Percentiles rank a stretch among this genome's conserved stretches.
These are phyloP conservation scores for Rhea americana DNA, from an alignment of 2,113 vertebrate species.

Conservation along the genomic window DNA sequence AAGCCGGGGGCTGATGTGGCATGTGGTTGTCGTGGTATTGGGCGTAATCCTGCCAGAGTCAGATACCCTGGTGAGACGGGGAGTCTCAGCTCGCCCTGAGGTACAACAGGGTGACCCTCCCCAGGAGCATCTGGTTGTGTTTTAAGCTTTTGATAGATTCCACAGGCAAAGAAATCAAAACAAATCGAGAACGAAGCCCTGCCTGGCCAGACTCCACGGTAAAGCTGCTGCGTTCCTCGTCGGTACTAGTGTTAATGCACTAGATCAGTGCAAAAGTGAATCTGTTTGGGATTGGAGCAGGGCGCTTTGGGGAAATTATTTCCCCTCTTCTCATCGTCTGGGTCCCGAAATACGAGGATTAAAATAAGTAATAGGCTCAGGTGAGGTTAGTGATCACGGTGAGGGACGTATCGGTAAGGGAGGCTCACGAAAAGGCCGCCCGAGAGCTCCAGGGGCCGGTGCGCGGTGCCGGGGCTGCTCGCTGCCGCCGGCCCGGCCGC, in stretches of 20 bases:
- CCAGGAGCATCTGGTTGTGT: slow-evolving; percentile 17
- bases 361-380: background rate
- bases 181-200: slow-evolving; percentile 39
- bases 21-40: slow-evolving; percentile 58
- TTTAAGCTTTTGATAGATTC: slow-evolving; percentile 61
- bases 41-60: slow-evolving; percentile 44
- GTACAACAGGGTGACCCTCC: background rate
- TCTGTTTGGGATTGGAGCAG: background rate
- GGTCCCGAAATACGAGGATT: background rate
- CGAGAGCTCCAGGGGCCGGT: too few relatives aligned
- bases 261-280: background rate
- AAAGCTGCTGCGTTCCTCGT: background rate
- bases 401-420: background rate
- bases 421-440: background rate
- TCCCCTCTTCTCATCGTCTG: background rate
- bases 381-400: background rate
- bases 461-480: too few relatives aligned
- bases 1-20: slow-evolving; percentile 57
- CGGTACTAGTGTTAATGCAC: background rate
- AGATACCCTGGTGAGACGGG: slow-evolving; percentile 32
- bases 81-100: slow-evolving; percentile 42
- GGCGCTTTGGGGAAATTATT: background rate
- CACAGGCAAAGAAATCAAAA: slow-evolving; percentile 46
- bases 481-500: too few relatives aligned
- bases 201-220: background rate